Evolutionary conservation across 2,113 vertebrate species (phyloP).

Genomic region (Varanus komodoensis): DNA sequence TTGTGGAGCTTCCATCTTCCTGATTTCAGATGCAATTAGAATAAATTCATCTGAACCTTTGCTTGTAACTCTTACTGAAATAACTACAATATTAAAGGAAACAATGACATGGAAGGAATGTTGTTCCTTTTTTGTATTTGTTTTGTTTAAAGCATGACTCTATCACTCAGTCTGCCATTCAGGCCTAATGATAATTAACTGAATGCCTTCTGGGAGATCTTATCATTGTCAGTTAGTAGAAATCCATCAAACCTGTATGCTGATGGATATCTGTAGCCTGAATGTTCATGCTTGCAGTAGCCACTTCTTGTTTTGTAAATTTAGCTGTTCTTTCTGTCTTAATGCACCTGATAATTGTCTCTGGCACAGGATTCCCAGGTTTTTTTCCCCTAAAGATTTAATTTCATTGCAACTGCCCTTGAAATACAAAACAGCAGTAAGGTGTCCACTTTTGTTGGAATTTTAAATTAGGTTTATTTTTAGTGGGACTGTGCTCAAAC

Average conservation of each 20-base stretch:
- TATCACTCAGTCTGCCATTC: neutral
- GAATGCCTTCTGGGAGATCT: neutral
- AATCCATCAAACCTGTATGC: neutral
- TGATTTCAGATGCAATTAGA: neutral
- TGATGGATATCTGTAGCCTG: neutral
- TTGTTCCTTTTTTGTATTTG: neutral
- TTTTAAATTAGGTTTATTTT: neutral
- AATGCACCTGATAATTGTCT: neutral
- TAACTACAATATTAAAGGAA: neutral
- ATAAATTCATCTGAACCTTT: neutral
- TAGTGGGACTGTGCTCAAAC: neutral
- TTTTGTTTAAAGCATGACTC: too few species aligned
- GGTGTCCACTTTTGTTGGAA: neutral
- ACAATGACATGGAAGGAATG: neutral
- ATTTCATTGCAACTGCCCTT: constrained; percentile 1
- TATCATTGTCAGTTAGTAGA: constrained; percentile 8
- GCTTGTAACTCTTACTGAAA: neutral
- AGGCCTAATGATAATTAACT: neutral
- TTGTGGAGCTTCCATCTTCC: neutral
- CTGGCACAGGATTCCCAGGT: neutral
- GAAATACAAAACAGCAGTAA: constrained; percentile 3
- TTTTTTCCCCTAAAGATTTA: constrained; percentile 2
- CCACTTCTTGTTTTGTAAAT: constrained; percentile 37
- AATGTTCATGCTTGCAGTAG: neutral
- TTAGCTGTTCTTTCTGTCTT: neutral